Evolutionary conservation across 2,113 vertebrate genomes (phyloP).

Genomic region (Strix uralensis): DNA sequence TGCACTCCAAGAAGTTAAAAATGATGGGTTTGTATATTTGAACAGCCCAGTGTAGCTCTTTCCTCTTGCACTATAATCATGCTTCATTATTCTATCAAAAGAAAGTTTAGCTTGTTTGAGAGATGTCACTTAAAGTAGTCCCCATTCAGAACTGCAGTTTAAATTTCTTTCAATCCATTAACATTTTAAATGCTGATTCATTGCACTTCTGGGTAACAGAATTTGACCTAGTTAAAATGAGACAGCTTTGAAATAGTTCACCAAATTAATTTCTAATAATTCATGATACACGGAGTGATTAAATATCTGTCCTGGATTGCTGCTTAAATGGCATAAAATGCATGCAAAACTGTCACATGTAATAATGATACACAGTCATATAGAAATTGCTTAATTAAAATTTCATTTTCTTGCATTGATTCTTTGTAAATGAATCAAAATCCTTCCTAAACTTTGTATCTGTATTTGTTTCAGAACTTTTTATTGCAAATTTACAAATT

Average conservation of each 20-base stretch:
- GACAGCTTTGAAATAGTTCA: constrained; percentile 7
- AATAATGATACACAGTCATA: not conserved
- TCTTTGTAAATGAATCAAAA: not conserved
- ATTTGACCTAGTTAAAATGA: constrained; percentile 40
- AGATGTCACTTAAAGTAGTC: not conserved
- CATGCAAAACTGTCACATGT: not conserved
- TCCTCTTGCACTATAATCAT: constrained; percentile 80
- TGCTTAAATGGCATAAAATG: not conserved
- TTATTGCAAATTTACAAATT: not conserved
- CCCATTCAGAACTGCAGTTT: not conserved
- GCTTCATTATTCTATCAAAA: constrained; percentile 84
- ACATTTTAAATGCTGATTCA: not conserved
- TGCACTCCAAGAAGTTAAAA: constrained; percentile 81
- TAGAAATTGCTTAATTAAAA: not conserved
- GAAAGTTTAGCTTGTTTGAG: constrained; percentile 71
- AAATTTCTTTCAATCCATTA: not conserved
- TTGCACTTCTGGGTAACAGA: constrained; percentile 39
- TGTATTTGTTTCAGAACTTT: not conserved
- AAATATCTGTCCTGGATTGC: not conserved
- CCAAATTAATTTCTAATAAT: constrained; percentile 20
- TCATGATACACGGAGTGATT: not conserved
- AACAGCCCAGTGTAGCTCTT: constrained; percentile 67
- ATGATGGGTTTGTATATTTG: constrained; percentile 79
- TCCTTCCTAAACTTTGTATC: not conserved
- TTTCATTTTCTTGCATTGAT: not conserved